A percentile compares a stretch with the other conserved stretches of the same genome.
phyloP scores from a whole-genome alignment of 2,888 invertebrate genomes.

The Pocota personata region DNA sequence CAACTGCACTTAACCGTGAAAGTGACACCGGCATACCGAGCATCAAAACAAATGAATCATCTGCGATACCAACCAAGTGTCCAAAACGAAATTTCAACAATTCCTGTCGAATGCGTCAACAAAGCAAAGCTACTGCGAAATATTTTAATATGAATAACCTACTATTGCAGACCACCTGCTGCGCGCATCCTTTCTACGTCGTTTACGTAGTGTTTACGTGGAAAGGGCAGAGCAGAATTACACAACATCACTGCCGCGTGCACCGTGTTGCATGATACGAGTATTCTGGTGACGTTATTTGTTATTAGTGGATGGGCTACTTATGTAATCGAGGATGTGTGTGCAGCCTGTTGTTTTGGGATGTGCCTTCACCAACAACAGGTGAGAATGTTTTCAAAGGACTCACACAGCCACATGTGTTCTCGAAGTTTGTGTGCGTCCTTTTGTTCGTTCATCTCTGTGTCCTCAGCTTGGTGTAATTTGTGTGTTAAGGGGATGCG shows the following conservation, averaged over 20 bases:
- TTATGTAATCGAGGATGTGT: conserved; percentile 43
- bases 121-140: neutral
- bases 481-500: conserved; percentile 25
- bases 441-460: neutral
- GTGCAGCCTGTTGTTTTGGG: conserved; percentile 7
- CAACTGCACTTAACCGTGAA: conserved; percentile 43
- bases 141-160: neutral
- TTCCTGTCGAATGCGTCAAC: conserved; percentile 26
- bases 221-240: conserved; percentile 18
- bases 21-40: conserved; percentile 20
- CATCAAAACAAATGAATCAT: conserved; percentile 69
- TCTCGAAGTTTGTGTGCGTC: neutral
- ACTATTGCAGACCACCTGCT: conserved; percentile 34
- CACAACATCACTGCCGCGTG: conserved; percentile 26
- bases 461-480: no score
- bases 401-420: neutral
- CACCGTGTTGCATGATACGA: conserved; percentile 45
- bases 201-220: neutral
- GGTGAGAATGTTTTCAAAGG: conserved; percentile 54
- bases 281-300: neutral
- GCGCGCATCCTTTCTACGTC: conserved; percentile 19
- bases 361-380: conserved; percentile 49
- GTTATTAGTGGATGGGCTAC: conserved; percentile 17
- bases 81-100: conserved; percentile 25
- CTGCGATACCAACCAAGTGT: conserved; percentile 10